Evolutionary conservation across 2,888 invertebrate species (phyloP).

Genomic region (Cremastinae sp.): DNA sequence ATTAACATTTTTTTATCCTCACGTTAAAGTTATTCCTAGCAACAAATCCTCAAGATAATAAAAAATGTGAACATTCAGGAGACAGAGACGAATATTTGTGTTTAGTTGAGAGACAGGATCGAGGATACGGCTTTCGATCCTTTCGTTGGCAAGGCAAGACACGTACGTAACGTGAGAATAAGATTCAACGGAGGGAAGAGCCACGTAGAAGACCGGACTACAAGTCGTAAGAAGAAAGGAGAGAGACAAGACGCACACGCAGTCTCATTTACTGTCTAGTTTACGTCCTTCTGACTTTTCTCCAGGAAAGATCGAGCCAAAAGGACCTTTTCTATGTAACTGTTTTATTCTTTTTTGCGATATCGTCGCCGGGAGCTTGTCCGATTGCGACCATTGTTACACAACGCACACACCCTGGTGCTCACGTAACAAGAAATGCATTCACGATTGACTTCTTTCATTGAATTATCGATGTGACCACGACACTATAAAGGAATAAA

Average conservation of each 20-base stretch:
- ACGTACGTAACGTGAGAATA: slow-evolving; percentile 46
- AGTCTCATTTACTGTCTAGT: neutral
- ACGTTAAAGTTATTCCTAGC: no score
- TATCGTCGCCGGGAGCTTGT: slow-evolving; percentile 8
- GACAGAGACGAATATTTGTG: neutral
- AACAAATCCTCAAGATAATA: slow-evolving; percentile 30
- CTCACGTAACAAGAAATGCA: slow-evolving; percentile 4
- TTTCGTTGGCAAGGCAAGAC: slow-evolving; percentile 48
- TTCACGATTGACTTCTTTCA: slow-evolving; percentile 26
- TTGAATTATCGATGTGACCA: slow-evolving; percentile 27
- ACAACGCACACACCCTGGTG: neutral
- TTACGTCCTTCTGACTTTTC: slow-evolving; percentile 15
- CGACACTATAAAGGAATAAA: slow-evolving; percentile 27
- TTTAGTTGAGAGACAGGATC: neutral
- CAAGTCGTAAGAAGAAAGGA: neutral
- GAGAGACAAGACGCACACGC: neutral
- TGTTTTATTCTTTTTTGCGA: slow-evolving; percentile 2
- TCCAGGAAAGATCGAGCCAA: neutral
- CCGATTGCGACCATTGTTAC: slow-evolving; percentile 47
- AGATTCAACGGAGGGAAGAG: slow-evolving; percentile 19
- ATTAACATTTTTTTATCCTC: no score
- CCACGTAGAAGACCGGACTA: neutral
- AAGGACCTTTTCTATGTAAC: slow-evolving; percentile 12
- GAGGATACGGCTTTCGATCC: slow-evolving; percentile 28
- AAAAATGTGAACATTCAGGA: no score